Evolutionary conservation across 2,797 vertebrate genomes (phyloP), one percentile per base, ranked within the genome.

Genomic region (Poeciliopsis presidionis): DNA sequence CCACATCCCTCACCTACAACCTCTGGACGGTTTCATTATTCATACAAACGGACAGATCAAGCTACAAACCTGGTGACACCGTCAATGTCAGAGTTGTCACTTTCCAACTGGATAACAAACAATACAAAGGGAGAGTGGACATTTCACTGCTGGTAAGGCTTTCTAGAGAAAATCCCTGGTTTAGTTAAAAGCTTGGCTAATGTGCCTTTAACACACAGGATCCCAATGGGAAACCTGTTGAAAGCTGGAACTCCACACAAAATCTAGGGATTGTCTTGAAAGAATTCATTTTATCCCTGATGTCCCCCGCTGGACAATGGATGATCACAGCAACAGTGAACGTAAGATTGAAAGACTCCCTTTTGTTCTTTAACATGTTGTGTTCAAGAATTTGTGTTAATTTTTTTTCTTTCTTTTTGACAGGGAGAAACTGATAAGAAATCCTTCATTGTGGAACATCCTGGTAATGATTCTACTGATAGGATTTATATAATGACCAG

Each of bases 21-120:
- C 82, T 6, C 43, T 87, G 79, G 45, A 93, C 82, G 0, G 83
- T 94, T 65, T 87, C 86, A 73, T 85, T 75, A 81, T 76, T 94
- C 69, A 90, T 94, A 67, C 95, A 94, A 79, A 95, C 90, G 0
- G 91, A 94, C 85, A 82, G 80, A 77, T 77, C 78, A 0, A 55
- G 1, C 39, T 95, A 95, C 88, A 87, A 75, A 18, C 92, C 92
- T 0, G 94, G 89, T 0, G 85, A 95, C 18, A 57, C 3, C 0
- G 85, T 96, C 77, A 86, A 53, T 86, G 77, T 91, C 70, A 70
- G 95, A 78, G 49, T 88, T 0, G 86, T 91, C 67, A 90, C 79
- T 5, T 81, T 94, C 9, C 83, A 78, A 43, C 7, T 84, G 70
- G 88, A 94, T 77, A 92, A 93, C 33, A 76, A 0, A 47, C 94